Conservation (phyloP, 2,888 invertebrate species). For the Ariolimax columbianus region DNA sequence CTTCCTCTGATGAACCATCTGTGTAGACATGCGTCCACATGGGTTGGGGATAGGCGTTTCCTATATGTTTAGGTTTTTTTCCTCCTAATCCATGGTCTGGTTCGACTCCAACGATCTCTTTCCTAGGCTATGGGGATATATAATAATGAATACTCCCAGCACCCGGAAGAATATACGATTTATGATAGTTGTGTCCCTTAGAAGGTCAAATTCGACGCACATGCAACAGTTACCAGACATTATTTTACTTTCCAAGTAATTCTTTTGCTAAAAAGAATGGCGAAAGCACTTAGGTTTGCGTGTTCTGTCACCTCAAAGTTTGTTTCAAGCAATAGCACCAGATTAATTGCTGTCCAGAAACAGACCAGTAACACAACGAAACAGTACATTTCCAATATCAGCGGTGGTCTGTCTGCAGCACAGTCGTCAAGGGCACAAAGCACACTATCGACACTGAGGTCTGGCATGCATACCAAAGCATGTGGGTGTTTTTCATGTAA, state of each 20-base stretch:
- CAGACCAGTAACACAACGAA: background rate
- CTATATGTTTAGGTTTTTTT: no score
- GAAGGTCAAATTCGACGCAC: no score
- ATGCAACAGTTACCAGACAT: no score
- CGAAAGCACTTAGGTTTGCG: conserved; percentile 33
- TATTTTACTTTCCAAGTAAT: background rate
- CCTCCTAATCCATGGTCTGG: no score
- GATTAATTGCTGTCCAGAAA: conserved; percentile 8
- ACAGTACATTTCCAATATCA: conserved; percentile 14
- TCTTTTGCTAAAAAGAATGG: conserved; percentile 20
- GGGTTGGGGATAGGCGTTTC: no score
- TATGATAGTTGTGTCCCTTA: no score
- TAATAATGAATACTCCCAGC: no score
- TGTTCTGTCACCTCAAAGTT: conserved; percentile 23
- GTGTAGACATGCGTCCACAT: no score
- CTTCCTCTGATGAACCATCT: no score
- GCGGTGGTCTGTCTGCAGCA: background rate
- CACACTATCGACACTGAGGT: conserved; percentile 24
- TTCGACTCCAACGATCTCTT: no score
- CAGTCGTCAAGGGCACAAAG: conserved; percentile 41
- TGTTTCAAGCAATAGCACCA: background rate
- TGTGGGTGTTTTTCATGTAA: conserved; percentile 8
- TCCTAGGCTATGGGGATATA: no score
- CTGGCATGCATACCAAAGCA: background rate
- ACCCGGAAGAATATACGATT: no score